Conservation (phyloP, 2,888 invertebrate genomes). For the Macroteleia sp. region DNA sequence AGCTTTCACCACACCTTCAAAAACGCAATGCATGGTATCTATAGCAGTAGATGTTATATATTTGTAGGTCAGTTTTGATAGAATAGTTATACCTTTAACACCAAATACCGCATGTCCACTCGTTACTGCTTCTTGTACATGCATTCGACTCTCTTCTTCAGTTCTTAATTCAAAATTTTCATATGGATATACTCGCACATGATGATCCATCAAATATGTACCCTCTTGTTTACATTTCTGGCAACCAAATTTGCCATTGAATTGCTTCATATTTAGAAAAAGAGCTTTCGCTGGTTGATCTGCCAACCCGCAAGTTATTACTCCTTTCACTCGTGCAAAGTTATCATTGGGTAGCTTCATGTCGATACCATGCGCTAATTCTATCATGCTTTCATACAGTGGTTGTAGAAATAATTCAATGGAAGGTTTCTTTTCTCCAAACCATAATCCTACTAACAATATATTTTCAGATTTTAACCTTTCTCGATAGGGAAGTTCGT, state of each 20-base stretch:
- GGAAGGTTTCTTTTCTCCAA: not conserved
- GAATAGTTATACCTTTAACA: slow-evolving; percentile 1
- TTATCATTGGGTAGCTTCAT: not conserved
- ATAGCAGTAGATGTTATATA: not conserved
- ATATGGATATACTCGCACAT: not conserved
- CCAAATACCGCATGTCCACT: not conserved
- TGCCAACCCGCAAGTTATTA: slow-evolving; percentile 6
- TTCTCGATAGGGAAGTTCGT: not conserved
- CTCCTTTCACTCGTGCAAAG: not conserved
- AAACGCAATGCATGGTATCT: slow-evolving; percentile 2
- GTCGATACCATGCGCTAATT: not conserved
- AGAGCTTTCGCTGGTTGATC: slow-evolving; percentile 4
- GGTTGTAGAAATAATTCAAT: slow-evolving; percentile 30
- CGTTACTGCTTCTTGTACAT: not conserved
- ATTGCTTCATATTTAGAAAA: slow-evolving; percentile 27
- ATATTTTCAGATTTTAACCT: not conserved
- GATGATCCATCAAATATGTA: not conserved
- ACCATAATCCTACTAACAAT: not conserved
- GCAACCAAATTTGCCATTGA: slow-evolving; percentile 8
- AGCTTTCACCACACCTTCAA: not conserved
- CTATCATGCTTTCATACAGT: not conserved
- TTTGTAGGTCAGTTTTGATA: slow-evolving; percentile 2
- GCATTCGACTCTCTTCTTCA: not conserved
- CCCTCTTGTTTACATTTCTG: slow-evolving; percentile 5
- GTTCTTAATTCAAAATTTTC: not conserved